These are phyloP conservation scores for Hermaeophaga mercurialis DNA, from an alignment of 2,888 invertebrate genomes.

Conservation along the genomic window DNA sequence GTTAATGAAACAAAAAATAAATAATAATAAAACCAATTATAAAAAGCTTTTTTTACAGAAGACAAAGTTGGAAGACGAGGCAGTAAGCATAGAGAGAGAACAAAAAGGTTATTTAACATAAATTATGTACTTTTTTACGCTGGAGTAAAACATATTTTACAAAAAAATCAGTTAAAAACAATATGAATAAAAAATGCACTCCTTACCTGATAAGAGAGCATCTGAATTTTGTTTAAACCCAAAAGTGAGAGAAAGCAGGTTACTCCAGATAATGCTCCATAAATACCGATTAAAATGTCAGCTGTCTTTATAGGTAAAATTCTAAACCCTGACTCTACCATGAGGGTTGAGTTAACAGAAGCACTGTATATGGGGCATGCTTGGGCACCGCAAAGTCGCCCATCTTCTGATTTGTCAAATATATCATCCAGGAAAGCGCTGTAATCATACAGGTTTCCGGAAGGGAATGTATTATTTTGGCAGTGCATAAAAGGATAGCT, in stretches of 20 bases:
- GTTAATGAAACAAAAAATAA: background rate
- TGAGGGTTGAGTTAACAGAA: slow-evolving; percentile 29
- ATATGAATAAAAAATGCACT: too few relatives aligned
- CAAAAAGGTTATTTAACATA: too few relatives aligned
- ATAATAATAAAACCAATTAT: too few relatives aligned
- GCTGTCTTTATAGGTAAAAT: slow-evolving; percentile 54
- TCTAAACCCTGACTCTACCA: slow-evolving; percentile 32
- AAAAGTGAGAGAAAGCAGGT: slow-evolving; percentile 53
- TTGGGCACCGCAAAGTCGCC: slow-evolving; percentile 64
- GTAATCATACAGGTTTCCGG: slow-evolving; percentile 44
- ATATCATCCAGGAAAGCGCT: slow-evolving; percentile 57
- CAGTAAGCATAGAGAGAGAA: too few relatives aligned
- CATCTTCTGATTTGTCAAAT: slow-evolving; percentile 62
- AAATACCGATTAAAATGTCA: slow-evolving; percentile 55
- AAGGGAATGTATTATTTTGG: slow-evolving; percentile 33
- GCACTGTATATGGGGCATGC: slow-evolving; percentile 59
- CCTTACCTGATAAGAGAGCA: slow-evolving; percentile 60
- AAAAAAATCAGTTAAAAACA: too few relatives aligned
- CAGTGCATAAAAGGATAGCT: slow-evolving; percentile 25
- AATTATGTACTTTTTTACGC: too few relatives aligned
- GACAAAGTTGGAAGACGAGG: too few relatives aligned
- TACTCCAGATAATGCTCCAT: slow-evolving; percentile 55
- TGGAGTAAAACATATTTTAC: too few relatives aligned
- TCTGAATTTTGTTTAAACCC: slow-evolving; percentile 62
- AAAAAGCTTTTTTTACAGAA: too few relatives aligned